Base-by-base conservation (phyloP, 2,888 invertebrate genomes). In the Drosophila acutilabella region DNA sequence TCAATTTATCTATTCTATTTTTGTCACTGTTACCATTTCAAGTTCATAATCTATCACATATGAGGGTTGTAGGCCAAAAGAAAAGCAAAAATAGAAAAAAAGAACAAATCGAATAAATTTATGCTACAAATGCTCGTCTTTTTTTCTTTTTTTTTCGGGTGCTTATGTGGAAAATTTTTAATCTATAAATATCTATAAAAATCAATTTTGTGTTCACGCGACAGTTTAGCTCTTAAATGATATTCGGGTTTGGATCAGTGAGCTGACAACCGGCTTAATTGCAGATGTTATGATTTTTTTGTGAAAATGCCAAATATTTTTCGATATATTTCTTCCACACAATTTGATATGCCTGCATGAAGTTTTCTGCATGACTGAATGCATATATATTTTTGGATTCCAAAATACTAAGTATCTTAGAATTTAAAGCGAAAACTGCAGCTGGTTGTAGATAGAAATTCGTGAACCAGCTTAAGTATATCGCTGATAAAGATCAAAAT, bases 211-310 rank as follows among this genome's bases (percentile, higher is more conserved):
- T 86, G 88, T 86, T 88, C 88, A 72, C 79, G 85, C 80, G 77
- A 80, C 78, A 80, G 66, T 78, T 80, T 84, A 65, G 78, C 62
- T 62, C 72, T 59, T 71, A 74, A 79, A 86, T 74, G 76, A 33
- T 56, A 78, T 82, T 64, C 50, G 60, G 62, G 57, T 53, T 47
- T 56, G 60, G 57, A 59, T 66, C 71, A 78, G 50, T 62, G 40
- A 51, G 61, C 14, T 68, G 72, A 64, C 71, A 75, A 36, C 41
- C 64, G 88, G 89, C 85, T 89, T 90, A 89, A 89, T 89, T 89
- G 89, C 89, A 89, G 89, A 90, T 89, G 89, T 79, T 88, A 86
- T 79, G 81, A 89, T 90, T 90, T 89, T 30, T 85, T 77, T 72
- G 69, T 75, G 69, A 54, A 70, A 64, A 58, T 75, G 56, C 65